These are phyloP conservation scores for Drosophila kuntzei DNA, from an alignment of 2,888 invertebrate genomes.

Conservation along the genomic window DNA sequence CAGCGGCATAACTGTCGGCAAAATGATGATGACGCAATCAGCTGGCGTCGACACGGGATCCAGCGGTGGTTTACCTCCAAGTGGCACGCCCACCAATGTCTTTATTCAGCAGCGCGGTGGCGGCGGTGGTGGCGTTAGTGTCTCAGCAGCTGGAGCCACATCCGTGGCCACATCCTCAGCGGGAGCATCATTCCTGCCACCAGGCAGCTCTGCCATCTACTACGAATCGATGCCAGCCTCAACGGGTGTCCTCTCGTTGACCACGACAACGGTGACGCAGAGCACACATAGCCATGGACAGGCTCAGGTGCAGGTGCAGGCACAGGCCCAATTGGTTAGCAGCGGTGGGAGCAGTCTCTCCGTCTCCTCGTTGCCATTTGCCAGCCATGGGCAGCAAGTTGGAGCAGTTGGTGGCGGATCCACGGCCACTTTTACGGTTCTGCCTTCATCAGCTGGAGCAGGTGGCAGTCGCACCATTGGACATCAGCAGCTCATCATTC, in stretches of 20 bases:
- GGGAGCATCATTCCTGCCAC: constrained; percentile 75
- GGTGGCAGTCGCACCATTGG: constrained; percentile 77
- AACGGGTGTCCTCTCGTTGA: constrained; percentile 84
- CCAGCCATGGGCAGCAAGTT: constrained; percentile 59
- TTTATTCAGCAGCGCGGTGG: constrained; percentile 61
- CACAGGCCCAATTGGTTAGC: constrained; percentile 66
- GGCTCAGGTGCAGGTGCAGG: constrained; percentile 44
- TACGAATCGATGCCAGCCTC: constrained; percentile 84
- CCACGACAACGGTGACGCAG: constrained; percentile 83
- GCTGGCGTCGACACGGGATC: constrained; percentile 36
- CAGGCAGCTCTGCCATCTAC: constrained; percentile 84
- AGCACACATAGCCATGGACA: constrained; percentile 73
- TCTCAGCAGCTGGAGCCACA: constrained; percentile 54
- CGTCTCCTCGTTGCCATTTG: constrained; percentile 83
- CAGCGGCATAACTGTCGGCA: constrained; percentile 83
- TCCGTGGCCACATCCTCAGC: constrained; percentile 62
- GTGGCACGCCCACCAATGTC: constrained; percentile 51
- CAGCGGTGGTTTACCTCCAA: constrained; percentile 40
- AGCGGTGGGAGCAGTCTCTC: constrained; percentile 64
- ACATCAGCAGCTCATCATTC: constrained; percentile 78
- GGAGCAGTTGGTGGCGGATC: constrained; percentile 56
- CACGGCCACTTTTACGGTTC: constrained; percentile 84
- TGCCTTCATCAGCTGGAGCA: constrained; percentile 72
- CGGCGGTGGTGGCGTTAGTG: constrained; percentile 53
- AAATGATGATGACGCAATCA: constrained; percentile 83